A percentile compares a stretch with the other conserved stretches of the same genome.
Evolutionary conservation across 2,113 vertebrate species (phyloP).

Genomic region (Leptodactylus fuscus): DNA sequence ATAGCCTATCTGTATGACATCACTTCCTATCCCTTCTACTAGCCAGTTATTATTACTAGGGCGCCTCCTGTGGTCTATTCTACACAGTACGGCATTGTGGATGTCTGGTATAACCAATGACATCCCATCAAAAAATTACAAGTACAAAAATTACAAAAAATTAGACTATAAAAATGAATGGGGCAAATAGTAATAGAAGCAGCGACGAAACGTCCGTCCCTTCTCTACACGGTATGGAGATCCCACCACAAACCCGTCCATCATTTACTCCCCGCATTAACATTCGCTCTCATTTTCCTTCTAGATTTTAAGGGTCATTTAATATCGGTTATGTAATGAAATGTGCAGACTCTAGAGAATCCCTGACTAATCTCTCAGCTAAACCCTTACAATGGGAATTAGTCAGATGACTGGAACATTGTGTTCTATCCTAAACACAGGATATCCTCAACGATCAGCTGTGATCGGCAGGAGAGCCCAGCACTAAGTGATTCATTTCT

Average conservation of each 20-base stretch:
- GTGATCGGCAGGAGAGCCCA: too few species aligned
- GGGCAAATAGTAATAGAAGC: neutral
- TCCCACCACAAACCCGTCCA: neutral
- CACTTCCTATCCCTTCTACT: neutral
- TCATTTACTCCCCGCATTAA: conserved; percentile 1
- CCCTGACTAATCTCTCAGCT: neutral
- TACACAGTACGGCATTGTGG: neutral
- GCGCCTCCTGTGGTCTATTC: neutral
- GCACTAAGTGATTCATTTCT: too few species aligned
- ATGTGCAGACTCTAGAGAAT: neutral
- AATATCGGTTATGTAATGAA: neutral
- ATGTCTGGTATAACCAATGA: neutral
- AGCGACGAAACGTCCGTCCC: neutral
- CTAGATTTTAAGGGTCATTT: conserved; percentile 26
- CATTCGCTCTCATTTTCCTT: conserved; percentile 10
- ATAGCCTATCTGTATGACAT: neutral
- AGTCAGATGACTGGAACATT: neutral
- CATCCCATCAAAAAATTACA: neutral
- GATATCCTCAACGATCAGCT: too few species aligned
- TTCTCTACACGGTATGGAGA: neutral
- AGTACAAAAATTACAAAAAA: neutral
- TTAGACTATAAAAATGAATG: conserved; percentile 13
- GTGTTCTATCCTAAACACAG: too few species aligned
- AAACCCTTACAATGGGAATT: conserved; percentile 12
- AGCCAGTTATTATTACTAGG: neutral